Evolutionary conservation across 2,888 invertebrate genomes (phyloP), one percentile per base, ranked within the genome.

Genomic region (Crossocerus cetratus): DNA sequence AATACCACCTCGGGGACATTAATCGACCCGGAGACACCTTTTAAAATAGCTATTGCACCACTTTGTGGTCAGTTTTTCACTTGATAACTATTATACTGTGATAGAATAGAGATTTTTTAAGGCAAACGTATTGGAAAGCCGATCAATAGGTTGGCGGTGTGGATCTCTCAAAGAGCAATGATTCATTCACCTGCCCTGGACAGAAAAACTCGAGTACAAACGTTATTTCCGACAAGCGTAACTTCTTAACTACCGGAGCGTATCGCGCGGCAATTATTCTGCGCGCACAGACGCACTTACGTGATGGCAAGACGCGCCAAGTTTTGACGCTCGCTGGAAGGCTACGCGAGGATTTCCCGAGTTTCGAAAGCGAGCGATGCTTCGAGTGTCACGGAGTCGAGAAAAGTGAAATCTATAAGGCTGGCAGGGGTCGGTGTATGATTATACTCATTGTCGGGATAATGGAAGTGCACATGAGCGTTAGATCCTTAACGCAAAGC

Each of bases 191-290:
- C 14, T 32, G 3, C 49, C 1, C 14, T 14, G 49, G 49, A 32
- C 32, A 32, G 32, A 32, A 11, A 32, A 32, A 32, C 8, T 1
- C 14, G 49, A 49, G 8, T 49, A n/a, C n/a, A 5, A 49, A 14
- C 49, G 49, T 49, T n/a, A 49, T 49, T 49, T 49, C 49, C 49
- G 14, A 49, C 49, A 49, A 49, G 4, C 49, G 49, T 49, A 49
- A 49, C 49, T 49, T 49, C 49, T 49, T 49, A 49, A 14, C 49
- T 49, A n/a, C 4, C 49, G 14, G 14, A 14, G 3, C 8, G 16
- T 16, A 49, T 49, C 49, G 14, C 13, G 49, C 49, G 5, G 49
- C 49, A 13, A 49, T 49, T 49, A n/a, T 49, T 32, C 2, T 49
- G 49, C 49, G 32, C 8, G 5, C 32, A 8, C 8, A 32, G 32